These are phyloP conservation scores for Macquaria australasica DNA, from an alignment of 2,113 vertebrate genomes.

Conservation along the genomic window DNA sequence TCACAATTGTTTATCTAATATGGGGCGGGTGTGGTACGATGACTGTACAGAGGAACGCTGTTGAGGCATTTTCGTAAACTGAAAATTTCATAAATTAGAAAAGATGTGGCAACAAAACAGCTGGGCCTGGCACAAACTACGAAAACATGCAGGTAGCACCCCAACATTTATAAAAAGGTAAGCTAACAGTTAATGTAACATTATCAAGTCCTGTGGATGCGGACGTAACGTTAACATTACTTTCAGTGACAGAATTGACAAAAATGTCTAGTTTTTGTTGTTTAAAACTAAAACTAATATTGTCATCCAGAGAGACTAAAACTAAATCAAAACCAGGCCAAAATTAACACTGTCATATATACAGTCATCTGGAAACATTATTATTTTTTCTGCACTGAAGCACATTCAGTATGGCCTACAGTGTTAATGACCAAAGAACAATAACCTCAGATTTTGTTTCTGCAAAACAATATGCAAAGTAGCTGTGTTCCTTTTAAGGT, in stretches of 20 bases:
- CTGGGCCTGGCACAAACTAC: background rate
- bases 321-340: too few species aligned
- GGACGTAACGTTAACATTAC: too few species aligned
- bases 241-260: background rate
- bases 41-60: too few species aligned
- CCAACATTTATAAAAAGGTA: background rate
- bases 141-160: background rate
- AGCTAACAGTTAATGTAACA: background rate
- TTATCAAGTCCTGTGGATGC: background rate
- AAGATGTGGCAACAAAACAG: background rate
- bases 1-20: too few species aligned
- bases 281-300: background rate
- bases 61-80: too few species aligned
- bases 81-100: too few species aligned
- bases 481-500: conserved; percentile 22
- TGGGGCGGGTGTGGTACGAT: too few species aligned
- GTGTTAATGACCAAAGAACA: conserved; percentile 35
- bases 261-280: background rate
- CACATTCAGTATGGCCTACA: background rate
- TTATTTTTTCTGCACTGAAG: conserved; percentile 12
- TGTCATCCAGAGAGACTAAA: too few species aligned
- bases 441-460: conserved; percentile 33
- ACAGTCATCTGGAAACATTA: background rate
- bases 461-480: conserved; percentile 43
- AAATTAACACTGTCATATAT: background rate